Evolutionary conservation across 23 tunicate genomes (phyloP).

Genomic region (Aplidium turbinatum): DNA sequence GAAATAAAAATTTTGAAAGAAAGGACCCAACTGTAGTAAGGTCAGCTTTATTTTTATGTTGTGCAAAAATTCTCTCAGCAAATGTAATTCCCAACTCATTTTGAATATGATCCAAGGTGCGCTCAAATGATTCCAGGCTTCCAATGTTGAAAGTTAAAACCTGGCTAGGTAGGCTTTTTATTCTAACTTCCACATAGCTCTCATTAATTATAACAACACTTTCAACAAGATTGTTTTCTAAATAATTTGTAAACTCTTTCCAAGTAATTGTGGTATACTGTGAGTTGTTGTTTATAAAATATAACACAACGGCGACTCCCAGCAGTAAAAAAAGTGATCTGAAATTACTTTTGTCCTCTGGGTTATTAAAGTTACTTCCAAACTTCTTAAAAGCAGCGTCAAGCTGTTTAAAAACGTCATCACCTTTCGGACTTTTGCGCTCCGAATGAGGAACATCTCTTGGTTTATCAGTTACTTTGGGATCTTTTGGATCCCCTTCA

Average conservation of each 20-base stretch:
- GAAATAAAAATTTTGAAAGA: not conserved
- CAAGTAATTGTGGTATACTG: conserved; percentile 42
- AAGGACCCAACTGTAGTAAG: not conserved
- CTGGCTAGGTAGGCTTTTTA: conserved; percentile 30
- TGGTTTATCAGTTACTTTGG: too few species aligned
- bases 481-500: too few species aligned
- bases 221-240: conserved; percentile 51
- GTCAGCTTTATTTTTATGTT: conserved; percentile 23
- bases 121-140: conserved; percentile 63
- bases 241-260: conserved; percentile 82
- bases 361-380: too few species aligned
- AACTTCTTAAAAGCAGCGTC: too few species aligned
- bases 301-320: conserved; percentile 33
- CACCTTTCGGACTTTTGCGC: too few species aligned
- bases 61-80: conserved; percentile 64
- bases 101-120: conserved; percentile 82
- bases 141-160: conserved; percentile 60
- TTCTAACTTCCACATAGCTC: conserved; percentile 19
- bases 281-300: conserved; percentile 41
- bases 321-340: conserved; percentile 32
- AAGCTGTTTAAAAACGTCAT: too few species aligned
- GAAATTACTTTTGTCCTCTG: conserved; percentile 7
- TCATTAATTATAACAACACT: conserved; percentile 24
- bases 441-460: too few species aligned
- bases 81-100: conserved; percentile 51